Evolutionary conservation across 23 tunicate genomes (phyloP), one percentile per base, ranked within the genome.

Genomic region (Ascidia mentula): DNA sequence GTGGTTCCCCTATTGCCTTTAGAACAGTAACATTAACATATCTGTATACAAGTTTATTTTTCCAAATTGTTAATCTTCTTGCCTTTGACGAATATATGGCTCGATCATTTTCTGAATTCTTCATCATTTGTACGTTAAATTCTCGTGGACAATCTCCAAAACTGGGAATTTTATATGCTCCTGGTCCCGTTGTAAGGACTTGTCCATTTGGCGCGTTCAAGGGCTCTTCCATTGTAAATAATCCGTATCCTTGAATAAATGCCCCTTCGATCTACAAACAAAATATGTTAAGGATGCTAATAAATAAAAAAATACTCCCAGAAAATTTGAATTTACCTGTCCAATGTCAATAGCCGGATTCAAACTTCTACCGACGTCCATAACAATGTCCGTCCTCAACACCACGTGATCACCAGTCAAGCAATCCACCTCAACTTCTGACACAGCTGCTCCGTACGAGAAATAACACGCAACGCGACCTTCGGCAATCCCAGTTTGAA

Each of bases 281-380:
- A 42, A 42, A n/a, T n/a, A n/a, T n/a, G n/a, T n/a, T n/a, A n/a
- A n/a, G n/a, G n/a, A n/a, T n/a, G n/a, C n/a, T n/a, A n/a, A n/a
- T n/a, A n/a, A n/a, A n/a, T n/a, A n/a, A n/a, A n/a, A n/a, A n/a
- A n/a, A n/a, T n/a, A n/a, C n/a, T n/a, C n/a, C n/a, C n/a, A n/a
- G n/a, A n/a, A n/a, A n/a, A n/a, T n/a, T n/a, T n/a, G n/a, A n/a
- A n/a, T n/a, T n/a, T n/a, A 89, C 95, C 81, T 95, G 98, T 40
- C 98, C 95, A 59, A 95, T 85, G 38, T 95, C 98, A 36, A 95
- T 74, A 13, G 87, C 89, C 1, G 98, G 98, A 60, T 95, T 95
- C 2, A 95, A 33, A 45, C 95, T 89, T 46, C 78, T 89, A 26
- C 98, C 98, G 34, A 83, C 88, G 65, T 95, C 98, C 80, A 95